Base-by-base conservation (phyloP, 2,888 invertebrate species). In the Eristalinus aeneus region DNA sequence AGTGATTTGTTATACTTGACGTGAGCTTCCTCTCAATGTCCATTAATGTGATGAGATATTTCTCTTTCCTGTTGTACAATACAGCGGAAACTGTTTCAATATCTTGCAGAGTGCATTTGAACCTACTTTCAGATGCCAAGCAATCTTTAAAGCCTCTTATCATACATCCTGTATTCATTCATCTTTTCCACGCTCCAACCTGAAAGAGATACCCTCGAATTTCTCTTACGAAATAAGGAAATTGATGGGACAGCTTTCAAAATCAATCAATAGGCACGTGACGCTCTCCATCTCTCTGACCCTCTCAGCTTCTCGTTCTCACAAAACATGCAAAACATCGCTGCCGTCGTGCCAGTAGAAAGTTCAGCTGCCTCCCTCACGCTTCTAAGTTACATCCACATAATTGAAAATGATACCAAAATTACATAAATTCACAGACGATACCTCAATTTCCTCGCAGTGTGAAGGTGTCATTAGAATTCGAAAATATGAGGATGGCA, bases 181-280 rank as follows among this genome's bases (percentile, higher is more conserved):
- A 27, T 27, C 27, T 3, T 3, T 5, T 27, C 27, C 27, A 2
- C 2, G 27, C 27, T 27, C 5, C 27, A 27, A 27, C 27, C 27
- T 27, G 68, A 63, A 46, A 56, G 73, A 77, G 64, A 46, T 22
- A 31, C 67, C 34, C 36, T 3, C 2, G 2, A 65, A 79, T 69
- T 36, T 71, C 74, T 75, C 36, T 67, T 65, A 65, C 65, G 74
- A 79, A 84, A 53, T 69, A 69, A 74, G 54, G n/a, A 79, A 79
- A 79, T 84, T 79, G 79, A 79, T 79, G 84, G 34, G 79, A 79
- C 79, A 74, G 79, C 84, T 84, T 79, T 67, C 79, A 75, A 74
- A 84, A 84, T 79, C 84, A 84, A 84, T 84, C 84, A 84, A 79
- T 71, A 71, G 75, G 46, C 46, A 75, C 79, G 79, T 79, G 84